These are phyloP conservation scores for Muricea muricata DNA, from an alignment of 92 coral and sea anemone species.

Conservation along the genomic window DNA sequence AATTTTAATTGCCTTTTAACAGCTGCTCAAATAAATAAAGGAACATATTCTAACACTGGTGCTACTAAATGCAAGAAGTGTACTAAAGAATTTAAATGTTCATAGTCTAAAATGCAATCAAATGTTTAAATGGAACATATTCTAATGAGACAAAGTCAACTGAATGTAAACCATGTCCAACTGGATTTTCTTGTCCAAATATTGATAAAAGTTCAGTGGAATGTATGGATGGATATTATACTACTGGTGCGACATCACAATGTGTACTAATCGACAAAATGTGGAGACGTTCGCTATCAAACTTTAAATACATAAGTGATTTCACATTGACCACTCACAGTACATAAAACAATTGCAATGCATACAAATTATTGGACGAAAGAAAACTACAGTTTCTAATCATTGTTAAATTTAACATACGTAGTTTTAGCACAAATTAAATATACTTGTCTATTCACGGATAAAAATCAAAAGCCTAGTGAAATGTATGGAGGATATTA, in stretches of 20 bases:
- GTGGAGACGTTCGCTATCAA: constrained; percentile 24
- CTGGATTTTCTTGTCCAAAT: constrained; percentile 73
- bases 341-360: no score
- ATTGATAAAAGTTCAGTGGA: constrained; percentile 32
- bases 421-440: no score
- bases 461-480: constrained; percentile 49
- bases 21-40: not conserved
- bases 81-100: constrained; percentile 80
- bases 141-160: constrained; percentile 55
- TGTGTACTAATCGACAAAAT: not conserved
- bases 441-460: no score
- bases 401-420: no score
- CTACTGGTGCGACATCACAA: constrained; percentile 35
- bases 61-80: constrained; percentile 62
- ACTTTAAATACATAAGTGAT: no score
- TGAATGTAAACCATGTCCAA: constrained; percentile 73
- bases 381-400: no score
- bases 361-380: no score
- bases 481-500: constrained; percentile 53
- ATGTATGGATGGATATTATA: constrained; percentile 47
- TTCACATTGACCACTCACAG: no score
- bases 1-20: not conserved
- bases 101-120: constrained; percentile 64
- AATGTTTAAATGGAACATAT: constrained; percentile 86
- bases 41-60: constrained; percentile 46